phyloP scores from a whole-genome alignment of 2,113 vertebrate genomes.

The Hoplias malabaricus region DNA sequence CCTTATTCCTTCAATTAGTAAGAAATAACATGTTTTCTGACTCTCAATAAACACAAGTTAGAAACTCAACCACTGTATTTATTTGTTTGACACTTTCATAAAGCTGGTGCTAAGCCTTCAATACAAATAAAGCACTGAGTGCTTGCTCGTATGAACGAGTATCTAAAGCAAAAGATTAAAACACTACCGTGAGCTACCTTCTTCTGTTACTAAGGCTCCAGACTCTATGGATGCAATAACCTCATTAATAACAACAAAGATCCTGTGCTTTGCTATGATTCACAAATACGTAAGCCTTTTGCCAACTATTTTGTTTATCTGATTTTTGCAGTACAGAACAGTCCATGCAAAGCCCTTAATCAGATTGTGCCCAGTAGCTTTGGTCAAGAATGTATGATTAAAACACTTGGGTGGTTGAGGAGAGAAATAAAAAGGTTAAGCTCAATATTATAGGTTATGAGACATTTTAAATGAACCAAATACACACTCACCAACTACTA shows the following conservation, averaged over 20 bases:
- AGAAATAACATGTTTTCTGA: no score
- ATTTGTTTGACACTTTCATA: no score
- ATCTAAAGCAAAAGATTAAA: not conserved
- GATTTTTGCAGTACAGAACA: not conserved
- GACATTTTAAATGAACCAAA: not conserved
- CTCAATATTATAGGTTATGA: not conserved
- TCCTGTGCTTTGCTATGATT: not conserved
- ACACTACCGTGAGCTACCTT: not conserved
- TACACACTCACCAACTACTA: not conserved
- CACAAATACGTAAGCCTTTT: not conserved
- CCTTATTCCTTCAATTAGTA: no score
- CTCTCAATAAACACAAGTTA: no score
- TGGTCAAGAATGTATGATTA: constrained; percentile 15
- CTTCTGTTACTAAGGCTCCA: not conserved
- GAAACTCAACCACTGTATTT: no score
- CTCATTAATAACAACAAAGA: not conserved
- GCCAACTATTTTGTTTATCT: constrained; percentile 6
- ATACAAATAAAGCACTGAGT: not conserved
- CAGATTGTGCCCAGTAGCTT: constrained; percentile 1
- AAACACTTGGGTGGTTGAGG: not conserved
- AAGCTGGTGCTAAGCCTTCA: no score
- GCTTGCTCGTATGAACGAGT: not conserved
- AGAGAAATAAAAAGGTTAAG: not conserved
- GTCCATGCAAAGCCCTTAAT: constrained; percentile 1
- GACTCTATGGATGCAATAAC: not conserved